Base-by-base conservation (phyloP, 2,113 vertebrate species). In the Octodon degus region DNA sequence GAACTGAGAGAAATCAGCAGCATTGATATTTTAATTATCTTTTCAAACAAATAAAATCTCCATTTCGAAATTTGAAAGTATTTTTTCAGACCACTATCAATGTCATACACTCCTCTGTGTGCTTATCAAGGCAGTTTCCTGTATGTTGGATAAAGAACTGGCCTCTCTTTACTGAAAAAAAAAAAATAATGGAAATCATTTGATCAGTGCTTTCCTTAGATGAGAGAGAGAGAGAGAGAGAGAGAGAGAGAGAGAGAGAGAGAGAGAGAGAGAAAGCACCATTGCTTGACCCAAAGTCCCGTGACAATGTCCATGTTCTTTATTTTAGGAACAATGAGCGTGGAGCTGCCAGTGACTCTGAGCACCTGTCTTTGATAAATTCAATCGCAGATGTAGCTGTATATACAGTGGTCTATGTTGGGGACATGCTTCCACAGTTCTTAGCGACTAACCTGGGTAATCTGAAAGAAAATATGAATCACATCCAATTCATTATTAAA, bases 261-360 rank as follows among this genome's bases (percentile, higher is more conserved):
- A 86, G 14, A 55, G 17, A 53, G 13, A 6, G 13, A 6, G 13
- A 77, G n/a, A 95, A 76, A n/a, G n/a, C 16, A 34, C 13, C 19
- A 79, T 30, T 96, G 72, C 50, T 86, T 91, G 77, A 92, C 9
- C 55, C 81, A 80, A 95, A 91, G 10, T 20, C 58, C 81, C 30
- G 62, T 62, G 30, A 67, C 86, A 86, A 91, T 83, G 19, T 25
- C 2, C 58, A 95, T 91, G 30, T 14, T 86, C 14, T 27, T 89
- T 20, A 80, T 88, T 40, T 70, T 89, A 83, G 43, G 53, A 79
- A 72, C 32, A 86, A 12, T 67, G 65, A 89, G 62, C 37, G 8
- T 30, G 16, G 5, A 60, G 34, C 10, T 89, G 6, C 53, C 13
- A 5, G 47, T 89, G 53, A 95, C 82, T 70, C 11, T 77, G 53